phyloP scores from a whole-genome alignment of 1,140 invertebrate genomes.

The Aphidius ervi region DNA sequence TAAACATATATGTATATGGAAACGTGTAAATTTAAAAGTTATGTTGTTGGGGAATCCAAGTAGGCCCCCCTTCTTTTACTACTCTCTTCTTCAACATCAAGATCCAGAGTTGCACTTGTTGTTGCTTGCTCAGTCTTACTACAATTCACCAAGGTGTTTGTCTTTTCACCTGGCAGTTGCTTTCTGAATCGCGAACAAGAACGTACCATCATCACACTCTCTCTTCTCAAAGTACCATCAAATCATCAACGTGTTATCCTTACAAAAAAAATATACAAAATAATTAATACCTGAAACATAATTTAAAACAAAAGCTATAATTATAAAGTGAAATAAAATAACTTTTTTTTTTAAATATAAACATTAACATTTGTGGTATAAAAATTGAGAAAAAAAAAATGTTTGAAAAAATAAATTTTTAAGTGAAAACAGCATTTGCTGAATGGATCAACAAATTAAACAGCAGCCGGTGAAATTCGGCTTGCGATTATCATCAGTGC shows the following conservation, averaged over 20 bases:
- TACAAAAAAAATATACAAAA: conserved; percentile 2
- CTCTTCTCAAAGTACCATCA: conserved; percentile 10
- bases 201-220: conserved; percentile 32
- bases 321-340: too few relatives aligned
- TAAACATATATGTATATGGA: too few relatives aligned
- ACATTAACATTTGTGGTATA: too few relatives aligned
- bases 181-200: conserved; percentile 42
- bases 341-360: too few relatives aligned
- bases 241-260: conserved; percentile 7
- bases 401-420: too few relatives aligned
- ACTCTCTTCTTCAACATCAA: conserved; percentile 21
- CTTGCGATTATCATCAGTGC: too few relatives aligned
- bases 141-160: conserved; percentile 35
- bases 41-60: background rate
- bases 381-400: too few relatives aligned
- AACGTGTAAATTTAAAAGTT: background rate
- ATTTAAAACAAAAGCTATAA: too few relatives aligned
- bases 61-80: conserved; percentile 8
- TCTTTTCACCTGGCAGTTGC: conserved; percentile 51
- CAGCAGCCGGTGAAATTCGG: too few relatives aligned
- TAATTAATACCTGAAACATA: background rate
- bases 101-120: conserved; percentile 45
- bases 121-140: conserved; percentile 25
- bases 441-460: too few relatives aligned
- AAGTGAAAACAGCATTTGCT: too few relatives aligned